Base-by-base conservation (phyloP, 2,888 invertebrate species). In the Epirrhoe tristata region DNA sequence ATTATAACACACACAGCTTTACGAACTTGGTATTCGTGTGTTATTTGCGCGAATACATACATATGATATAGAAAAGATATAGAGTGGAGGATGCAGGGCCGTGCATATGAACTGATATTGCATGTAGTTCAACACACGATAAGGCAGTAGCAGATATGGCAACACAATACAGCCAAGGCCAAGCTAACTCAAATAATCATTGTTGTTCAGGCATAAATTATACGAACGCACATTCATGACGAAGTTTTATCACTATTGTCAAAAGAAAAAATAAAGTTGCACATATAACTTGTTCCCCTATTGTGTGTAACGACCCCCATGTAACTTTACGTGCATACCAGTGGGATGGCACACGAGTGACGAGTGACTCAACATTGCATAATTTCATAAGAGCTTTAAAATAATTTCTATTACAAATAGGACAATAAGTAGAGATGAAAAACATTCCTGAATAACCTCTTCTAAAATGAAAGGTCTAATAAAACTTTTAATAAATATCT, bases 41-140 rank as follows among this genome's bases (percentile, higher is more conserved):
- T 63, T 61, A 68, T 69, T 59, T 57, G 63, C 53, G 46, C 64
- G 55, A 51, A 64, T 60, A 62, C 43, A 68, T 63, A 66, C 46
- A 36, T 55, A 31, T 63, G 16, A 17, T 50, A 51, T 63, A 58
- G 48, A 54, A 6, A 31, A 54, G 50, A 82, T 81, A 80, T 80
- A 79, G 79, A 77, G 79, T 76, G 66, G 69, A 71, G 73, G 73
- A 73, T 73, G 73, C 73, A 74, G 70, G 74, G 46, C 64, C 58
- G 64, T 55, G 68, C 74, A 76, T 69, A 71, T 74, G 64, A 67
- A 76, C 77, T 81, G 82, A 85, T 84, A 84, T 79, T 71, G 73
- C 69, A 83, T 85, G 75, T 86, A 89, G 93, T 93, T 93, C 93
- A 93, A 91, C 91, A 93, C 78, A 93, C 93, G 93, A 93, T 93